Conservation (phyloP, 2,113 vertebrate genomes). For the Motacilla alba region DNA sequence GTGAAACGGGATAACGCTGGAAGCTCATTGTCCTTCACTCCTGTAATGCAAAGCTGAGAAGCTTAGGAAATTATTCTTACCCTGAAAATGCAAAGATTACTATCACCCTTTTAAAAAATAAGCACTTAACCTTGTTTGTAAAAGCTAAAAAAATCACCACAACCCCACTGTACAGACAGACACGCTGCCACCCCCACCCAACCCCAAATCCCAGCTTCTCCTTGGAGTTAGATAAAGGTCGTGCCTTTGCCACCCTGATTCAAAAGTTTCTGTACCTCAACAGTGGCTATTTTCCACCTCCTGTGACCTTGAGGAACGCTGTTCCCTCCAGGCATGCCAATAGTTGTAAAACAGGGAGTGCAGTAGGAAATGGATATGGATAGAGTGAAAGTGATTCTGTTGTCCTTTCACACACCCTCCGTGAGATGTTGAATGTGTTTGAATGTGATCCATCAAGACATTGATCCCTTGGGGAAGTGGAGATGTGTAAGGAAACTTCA, state of each 20-base stretch:
- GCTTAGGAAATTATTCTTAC: background rate
- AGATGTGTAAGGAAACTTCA: slow-evolving; percentile 66
- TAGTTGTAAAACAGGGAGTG: slow-evolving; percentile 71
- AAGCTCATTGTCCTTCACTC: background rate
- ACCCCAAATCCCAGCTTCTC: background rate
- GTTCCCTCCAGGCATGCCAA: slow-evolving; percentile 71
- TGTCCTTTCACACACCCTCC: slow-evolving; percentile 73
- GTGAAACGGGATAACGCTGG: fast-evolving
- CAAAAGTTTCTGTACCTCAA: slow-evolving; percentile 53
- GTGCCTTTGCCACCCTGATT: background rate
- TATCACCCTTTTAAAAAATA: background rate
- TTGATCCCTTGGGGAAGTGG: slow-evolving; percentile 70
- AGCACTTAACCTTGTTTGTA: background rate
- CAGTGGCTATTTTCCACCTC: slow-evolving; percentile 41
- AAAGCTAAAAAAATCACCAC: background rate
- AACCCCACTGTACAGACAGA: background rate
- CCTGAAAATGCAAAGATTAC: background rate
- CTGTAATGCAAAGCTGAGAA: background rate
- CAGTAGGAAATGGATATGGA: slow-evolving; percentile 75
- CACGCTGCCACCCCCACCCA: background rate
- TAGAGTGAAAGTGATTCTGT: slow-evolving; percentile 73
- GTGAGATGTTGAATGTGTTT: slow-evolving; percentile 73
- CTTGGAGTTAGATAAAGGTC: background rate
- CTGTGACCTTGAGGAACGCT: slow-evolving; percentile 74
- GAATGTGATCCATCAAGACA: slow-evolving; percentile 79